A percentile compares a stretch with the other conserved stretches of the same genome.
Evolutionary conservation across 1,140 invertebrate species (phyloP).

Genomic region (Caenorhabditis latens): DNA sequence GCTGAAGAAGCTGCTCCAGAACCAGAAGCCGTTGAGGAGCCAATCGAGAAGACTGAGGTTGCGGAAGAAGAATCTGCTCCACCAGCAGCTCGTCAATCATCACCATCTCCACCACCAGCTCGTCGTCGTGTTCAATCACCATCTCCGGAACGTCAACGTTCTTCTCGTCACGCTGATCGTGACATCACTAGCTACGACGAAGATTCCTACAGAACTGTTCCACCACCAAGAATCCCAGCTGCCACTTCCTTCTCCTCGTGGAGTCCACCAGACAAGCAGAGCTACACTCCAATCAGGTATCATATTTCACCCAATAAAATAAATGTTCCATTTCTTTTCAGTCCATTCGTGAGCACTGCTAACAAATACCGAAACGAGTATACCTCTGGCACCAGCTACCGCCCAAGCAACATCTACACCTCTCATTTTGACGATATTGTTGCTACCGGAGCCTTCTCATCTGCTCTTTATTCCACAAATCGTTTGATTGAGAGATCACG

Average conservation of each 20-base stretch:
- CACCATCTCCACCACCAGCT: conserved; percentile 71
- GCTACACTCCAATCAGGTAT: conserved; percentile 72
- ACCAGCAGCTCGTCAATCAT: conserved; percentile 66
- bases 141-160: conserved; percentile 61
- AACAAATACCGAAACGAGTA: conserved; percentile 74
- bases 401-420: conserved; percentile 72
- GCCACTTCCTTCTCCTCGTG: conserved; percentile 74
- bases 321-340: conserved; percentile 23
- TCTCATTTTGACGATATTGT: conserved; percentile 76
- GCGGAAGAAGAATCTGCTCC: conserved; percentile 52
- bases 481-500: conserved; percentile 76
- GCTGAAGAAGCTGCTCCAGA: conserved; percentile 58
- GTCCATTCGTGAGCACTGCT: conserved; percentile 73
- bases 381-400: conserved; percentile 66
- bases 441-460: conserved; percentile 72
- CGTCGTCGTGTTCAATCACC: conserved; percentile 63
- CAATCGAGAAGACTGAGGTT: conserved; percentile 51
- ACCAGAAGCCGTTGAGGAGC: conserved; percentile 55
- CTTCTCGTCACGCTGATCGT: conserved; percentile 63
- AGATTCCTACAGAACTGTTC: conserved; percentile 70
- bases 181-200: conserved; percentile 76
- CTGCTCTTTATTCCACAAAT: conserved; percentile 73
- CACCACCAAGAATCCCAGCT: conserved; percentile 72
- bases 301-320: not conserved
- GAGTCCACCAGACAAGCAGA: conserved; percentile 71